These are phyloP conservation scores for Gastrophryne carolinensis DNA, from an alignment of 2,797 vertebrate genomes.

Conservation along the genomic window DNA sequence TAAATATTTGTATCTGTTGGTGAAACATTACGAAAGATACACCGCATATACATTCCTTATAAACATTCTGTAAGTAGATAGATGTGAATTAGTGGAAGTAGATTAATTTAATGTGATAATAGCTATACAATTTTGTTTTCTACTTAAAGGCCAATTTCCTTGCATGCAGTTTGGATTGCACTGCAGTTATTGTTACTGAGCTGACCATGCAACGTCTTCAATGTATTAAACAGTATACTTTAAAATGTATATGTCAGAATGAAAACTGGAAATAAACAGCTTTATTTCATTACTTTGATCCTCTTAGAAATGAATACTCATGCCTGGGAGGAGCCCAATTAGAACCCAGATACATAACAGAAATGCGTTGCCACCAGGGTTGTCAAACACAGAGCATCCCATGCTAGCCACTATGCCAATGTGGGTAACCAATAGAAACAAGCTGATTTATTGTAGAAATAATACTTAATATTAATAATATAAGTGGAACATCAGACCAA, in stretches of 20 bases:
- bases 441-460: no score
- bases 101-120: not conserved
- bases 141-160: not conserved
- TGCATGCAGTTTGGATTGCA: constrained; percentile 34
- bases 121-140: not conserved
- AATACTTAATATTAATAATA: no score
- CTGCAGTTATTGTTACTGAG: not conserved
- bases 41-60: not conserved
- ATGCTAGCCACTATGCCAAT: no score
- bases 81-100: constrained; percentile 30
- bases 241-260: not conserved
- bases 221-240: constrained; percentile 37
- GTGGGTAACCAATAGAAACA: no score
- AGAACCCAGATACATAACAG: no score
- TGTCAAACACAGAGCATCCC: no score
- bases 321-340: no score
- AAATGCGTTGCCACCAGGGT: no score
- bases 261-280: no score
- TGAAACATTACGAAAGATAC: not conserved
- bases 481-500: no score
- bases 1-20: constrained; percentile 21
- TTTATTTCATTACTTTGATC: no score
- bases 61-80: constrained; percentile 16
- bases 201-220: constrained; percentile 34
- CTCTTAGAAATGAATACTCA: no score